Conservation (phyloP, 2,888 invertebrate species). For the Mimas tiliae region DNA sequence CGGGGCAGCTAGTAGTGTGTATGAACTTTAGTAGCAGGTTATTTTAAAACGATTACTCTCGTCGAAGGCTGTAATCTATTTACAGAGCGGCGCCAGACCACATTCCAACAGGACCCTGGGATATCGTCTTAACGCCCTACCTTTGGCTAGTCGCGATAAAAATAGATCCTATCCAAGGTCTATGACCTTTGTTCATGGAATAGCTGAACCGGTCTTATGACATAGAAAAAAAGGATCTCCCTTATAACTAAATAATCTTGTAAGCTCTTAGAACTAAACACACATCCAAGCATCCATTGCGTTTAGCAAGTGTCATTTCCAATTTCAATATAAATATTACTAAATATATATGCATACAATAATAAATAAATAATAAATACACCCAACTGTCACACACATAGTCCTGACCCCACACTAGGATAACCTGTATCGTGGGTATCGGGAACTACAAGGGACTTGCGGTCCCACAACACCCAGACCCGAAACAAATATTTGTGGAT, state of each 20-base stretch:
- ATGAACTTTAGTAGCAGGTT: conserved; percentile 44
- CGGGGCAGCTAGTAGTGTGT: too few species aligned
- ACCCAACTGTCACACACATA: too few species aligned
- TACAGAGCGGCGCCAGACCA: conserved; percentile 74
- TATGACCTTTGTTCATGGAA: conserved; percentile 61
- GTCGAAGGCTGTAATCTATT: conserved; percentile 67
- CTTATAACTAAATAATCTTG: conserved; percentile 36
- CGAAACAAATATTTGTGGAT: too few species aligned
- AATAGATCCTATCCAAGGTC: conserved; percentile 62
- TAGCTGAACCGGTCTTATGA: conserved; percentile 47
- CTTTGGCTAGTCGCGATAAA: conserved; percentile 62
- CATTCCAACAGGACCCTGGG: conserved; percentile 76
- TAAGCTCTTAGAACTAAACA: conserved; percentile 33
- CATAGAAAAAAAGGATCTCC: conserved; percentile 3
- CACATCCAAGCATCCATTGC: too few species aligned
- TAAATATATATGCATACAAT: not conserved
- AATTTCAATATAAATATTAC: not conserved
- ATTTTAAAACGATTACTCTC: conserved; percentile 57
- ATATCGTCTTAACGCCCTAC: conserved; percentile 73
- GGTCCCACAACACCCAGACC: too few species aligned
- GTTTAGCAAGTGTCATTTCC: not conserved
- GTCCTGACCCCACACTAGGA: too few species aligned
- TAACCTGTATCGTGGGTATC: too few species aligned
- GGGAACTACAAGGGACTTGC: too few species aligned
- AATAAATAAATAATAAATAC: too few species aligned